Evolutionary conservation across 2,113 vertebrate genomes (phyloP).

Genomic region (Hemichromis elongatus): DNA sequence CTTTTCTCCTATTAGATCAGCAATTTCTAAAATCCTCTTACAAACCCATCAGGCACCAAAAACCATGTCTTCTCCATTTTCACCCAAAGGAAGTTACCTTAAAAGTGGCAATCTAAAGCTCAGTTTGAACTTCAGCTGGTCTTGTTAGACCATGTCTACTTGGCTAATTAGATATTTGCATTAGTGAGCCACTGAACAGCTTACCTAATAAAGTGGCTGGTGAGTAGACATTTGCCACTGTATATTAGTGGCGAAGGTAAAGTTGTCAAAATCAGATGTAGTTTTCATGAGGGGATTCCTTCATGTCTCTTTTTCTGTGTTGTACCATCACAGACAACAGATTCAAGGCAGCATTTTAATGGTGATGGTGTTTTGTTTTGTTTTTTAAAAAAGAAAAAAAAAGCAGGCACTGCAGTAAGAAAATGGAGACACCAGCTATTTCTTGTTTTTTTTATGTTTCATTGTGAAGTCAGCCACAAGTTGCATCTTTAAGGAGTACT

Average conservation of each 20-base stretch:
- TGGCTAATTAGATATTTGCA: not conserved
- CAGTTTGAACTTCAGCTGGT: not conserved
- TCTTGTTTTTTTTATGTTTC: not conserved
- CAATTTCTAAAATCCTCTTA: not conserved
- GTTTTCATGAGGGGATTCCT: not conserved
- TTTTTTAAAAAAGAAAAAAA: not conserved
- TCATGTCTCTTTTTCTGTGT: not conserved
- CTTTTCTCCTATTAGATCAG: not conserved
- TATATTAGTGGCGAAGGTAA: not conserved
- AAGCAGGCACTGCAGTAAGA: not conserved
- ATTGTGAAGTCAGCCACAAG: not conserved
- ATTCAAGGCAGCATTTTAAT: not conserved
- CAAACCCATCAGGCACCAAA: not conserved
- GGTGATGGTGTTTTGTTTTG: too few species aligned
- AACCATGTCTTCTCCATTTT: not conserved
- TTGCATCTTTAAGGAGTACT: not conserved
- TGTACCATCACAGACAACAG: not conserved
- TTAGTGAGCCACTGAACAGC: not conserved
- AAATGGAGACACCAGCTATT: not conserved
- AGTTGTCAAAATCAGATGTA: not conserved
- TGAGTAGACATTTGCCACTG: not conserved
- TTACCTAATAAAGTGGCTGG: not conserved
- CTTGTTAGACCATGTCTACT: not conserved
- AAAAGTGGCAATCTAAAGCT: rapidly evolving
- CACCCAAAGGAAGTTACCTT: not conserved